Evolutionary conservation across 2,888 invertebrate species (phyloP).

Genomic region (Pycnomerus fuliginosus): DNA sequence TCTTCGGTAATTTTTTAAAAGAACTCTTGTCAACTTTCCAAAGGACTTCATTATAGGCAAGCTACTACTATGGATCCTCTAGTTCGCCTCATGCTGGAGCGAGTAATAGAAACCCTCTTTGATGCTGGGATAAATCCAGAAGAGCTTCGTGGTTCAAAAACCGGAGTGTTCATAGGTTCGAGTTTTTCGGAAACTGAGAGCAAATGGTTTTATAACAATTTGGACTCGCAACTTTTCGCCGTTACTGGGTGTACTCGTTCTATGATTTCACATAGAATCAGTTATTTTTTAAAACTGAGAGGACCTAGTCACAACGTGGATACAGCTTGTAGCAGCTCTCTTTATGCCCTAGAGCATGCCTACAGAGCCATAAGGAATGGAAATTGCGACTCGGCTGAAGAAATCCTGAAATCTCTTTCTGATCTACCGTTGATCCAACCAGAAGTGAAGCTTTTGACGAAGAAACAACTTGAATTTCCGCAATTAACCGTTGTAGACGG

Average conservation of each 20-base stretch:
- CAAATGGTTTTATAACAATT: background rate
- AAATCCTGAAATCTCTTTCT: too few species aligned
- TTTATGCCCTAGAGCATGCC: slow-evolving; percentile 83
- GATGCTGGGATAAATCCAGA: slow-evolving; percentile 68
- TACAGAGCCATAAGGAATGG: slow-evolving; percentile 75
- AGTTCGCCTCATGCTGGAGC: slow-evolving; percentile 60
- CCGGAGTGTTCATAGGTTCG: slow-evolving; percentile 77
- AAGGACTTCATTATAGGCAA: slow-evolving; percentile 73
- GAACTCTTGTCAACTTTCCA: too few species aligned
- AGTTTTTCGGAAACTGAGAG: slow-evolving; percentile 67
- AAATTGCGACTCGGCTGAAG: slow-evolving; percentile 85
- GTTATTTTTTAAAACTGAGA: slow-evolving; percentile 82
- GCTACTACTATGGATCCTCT: slow-evolving; percentile 59
- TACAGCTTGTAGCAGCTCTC: slow-evolving; percentile 93
- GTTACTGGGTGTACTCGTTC: slow-evolving; percentile 54
- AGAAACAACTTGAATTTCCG: slow-evolving; percentile 54
- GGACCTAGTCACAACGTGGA: slow-evolving; percentile 89
- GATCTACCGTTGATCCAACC: slow-evolving; percentile 69
- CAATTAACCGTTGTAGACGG: slow-evolving; percentile 60
- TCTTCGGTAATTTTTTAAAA: too few species aligned
- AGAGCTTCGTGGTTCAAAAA: slow-evolving; percentile 67
- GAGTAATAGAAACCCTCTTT: slow-evolving; percentile 59
- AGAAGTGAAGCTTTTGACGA: slow-evolving; percentile 60
- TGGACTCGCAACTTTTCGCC: background rate
- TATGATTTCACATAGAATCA: slow-evolving; percentile 91